A percentile compares a stretch with the other conserved stretches of the same genome.
Evolutionary conservation across 2,797 vertebrate species (phyloP).

Genomic region (Danio choprae): DNA sequence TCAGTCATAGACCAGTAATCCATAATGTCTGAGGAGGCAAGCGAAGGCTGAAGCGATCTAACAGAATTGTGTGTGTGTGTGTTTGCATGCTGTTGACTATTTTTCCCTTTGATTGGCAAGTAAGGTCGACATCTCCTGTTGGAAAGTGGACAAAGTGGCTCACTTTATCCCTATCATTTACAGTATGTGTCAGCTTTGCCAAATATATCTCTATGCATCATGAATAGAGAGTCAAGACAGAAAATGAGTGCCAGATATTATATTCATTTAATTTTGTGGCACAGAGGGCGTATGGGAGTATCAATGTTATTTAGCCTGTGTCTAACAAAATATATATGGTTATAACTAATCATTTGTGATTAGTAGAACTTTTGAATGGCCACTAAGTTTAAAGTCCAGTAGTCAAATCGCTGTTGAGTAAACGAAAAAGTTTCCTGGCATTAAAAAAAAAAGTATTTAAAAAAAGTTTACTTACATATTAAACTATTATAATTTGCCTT

Average conservation of each 20-base stretch:
- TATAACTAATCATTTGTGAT: too few species aligned
- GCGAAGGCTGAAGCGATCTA: conserved; percentile 78
- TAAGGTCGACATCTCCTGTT: conserved; percentile 78
- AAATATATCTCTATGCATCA: conserved; percentile 81
- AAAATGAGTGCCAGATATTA: conserved; percentile 71
- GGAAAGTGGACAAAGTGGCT: conserved; percentile 71
- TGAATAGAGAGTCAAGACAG: conserved; percentile 73
- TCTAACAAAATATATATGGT: too few species aligned
- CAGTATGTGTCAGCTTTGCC: conserved; percentile 73
- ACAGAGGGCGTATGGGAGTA: conserved; percentile 66
- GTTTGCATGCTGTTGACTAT: conserved; percentile 76
- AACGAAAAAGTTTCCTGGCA: too few species aligned
- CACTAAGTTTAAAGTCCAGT: too few species aligned
- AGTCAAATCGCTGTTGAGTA: too few species aligned
- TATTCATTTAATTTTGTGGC: conserved; percentile 66
- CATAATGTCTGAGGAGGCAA: conserved; percentile 69
- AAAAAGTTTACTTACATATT: too few species aligned
- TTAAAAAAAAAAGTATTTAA: too few species aligned
- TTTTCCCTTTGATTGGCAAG: conserved; percentile 80
- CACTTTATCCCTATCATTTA: conserved; percentile 70
- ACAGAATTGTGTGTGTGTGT: conserved; percentile 66
- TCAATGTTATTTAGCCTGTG: too few species aligned
- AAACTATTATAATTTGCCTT: too few species aligned
- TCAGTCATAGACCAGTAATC: conserved; percentile 78
- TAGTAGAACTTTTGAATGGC: too few species aligned